phyloP scores from a whole-genome alignment of 2,113 vertebrate species.

The Dromaius novaehollandiae region DNA sequence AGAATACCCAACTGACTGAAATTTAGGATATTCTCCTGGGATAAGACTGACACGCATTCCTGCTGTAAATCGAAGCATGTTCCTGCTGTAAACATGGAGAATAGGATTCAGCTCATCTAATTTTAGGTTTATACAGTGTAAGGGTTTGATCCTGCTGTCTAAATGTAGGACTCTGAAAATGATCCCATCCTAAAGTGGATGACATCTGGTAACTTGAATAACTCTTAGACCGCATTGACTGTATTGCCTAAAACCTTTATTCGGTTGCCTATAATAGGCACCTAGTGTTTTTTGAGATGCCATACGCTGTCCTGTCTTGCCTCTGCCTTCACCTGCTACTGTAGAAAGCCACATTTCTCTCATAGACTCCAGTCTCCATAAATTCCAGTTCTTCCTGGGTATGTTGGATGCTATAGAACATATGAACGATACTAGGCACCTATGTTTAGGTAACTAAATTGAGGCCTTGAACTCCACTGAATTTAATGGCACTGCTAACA shows the following conservation, averaged over 20 bases:
- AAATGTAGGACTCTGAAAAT: background rate
- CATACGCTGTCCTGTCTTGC: background rate
- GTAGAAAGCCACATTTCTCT: background rate
- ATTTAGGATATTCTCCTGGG: background rate
- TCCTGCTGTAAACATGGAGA: background rate
- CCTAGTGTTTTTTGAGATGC: background rate
- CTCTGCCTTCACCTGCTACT: background rate
- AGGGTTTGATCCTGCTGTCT: background rate
- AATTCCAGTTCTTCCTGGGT: background rate
- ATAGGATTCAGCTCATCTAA: background rate
- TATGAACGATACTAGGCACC: background rate
- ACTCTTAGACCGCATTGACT: background rate
- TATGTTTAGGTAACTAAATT: background rate
- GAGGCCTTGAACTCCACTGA: background rate
- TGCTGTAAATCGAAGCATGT: background rate
- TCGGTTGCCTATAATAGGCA: background rate
- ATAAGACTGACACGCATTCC: background rate
- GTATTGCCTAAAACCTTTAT: background rate
- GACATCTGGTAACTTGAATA: background rate
- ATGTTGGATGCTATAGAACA: background rate
- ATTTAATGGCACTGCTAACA: background rate
- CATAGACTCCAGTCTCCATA: background rate
- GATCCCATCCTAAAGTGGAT: background rate
- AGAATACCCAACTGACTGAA: background rate
- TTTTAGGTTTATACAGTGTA: background rate